phyloP scores from a whole-genome alignment of 2,113 vertebrate species.

The Phrynosoma blainvillii region DNA sequence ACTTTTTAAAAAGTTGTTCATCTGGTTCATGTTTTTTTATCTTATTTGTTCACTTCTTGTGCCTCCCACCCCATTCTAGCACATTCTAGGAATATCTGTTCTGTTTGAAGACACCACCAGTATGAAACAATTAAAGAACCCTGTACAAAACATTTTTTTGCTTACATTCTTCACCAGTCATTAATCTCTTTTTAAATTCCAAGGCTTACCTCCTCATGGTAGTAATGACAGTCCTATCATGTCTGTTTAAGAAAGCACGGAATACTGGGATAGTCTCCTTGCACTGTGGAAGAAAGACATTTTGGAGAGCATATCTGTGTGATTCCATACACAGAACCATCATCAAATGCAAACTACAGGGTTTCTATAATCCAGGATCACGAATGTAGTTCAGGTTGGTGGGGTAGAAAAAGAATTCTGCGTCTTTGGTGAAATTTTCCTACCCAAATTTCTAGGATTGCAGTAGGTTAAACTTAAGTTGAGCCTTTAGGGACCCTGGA shows the following conservation, averaged over 20 bases:
- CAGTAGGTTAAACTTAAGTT: no score
- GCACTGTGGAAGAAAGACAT: conserved; percentile 74
- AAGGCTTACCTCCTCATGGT: conserved; percentile 83
- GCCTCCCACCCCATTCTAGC: background rate
- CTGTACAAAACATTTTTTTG: background rate
- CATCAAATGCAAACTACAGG: background rate
- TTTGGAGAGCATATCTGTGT: background rate
- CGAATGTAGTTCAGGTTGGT: no score
- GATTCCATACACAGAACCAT: background rate
- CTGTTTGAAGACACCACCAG: background rate
- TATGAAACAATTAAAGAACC: background rate
- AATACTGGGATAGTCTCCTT: conserved; percentile 81
- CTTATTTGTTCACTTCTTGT: no score
- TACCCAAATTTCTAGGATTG: no score
- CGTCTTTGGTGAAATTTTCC: no score
- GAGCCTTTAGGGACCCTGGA: no score
- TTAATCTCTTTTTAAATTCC: background rate
- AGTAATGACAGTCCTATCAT: conserved; percentile 78
- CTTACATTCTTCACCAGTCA: background rate
- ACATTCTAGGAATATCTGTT: background rate
- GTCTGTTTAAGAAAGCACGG: conserved; percentile 84
- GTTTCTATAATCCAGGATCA: background rate
- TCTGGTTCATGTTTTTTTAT: no score
- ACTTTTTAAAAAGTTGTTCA: background rate
- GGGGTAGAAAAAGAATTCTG: no score